Conservation (phyloP, 2,113 vertebrate genomes). For the Ciconia stormi region DNA sequence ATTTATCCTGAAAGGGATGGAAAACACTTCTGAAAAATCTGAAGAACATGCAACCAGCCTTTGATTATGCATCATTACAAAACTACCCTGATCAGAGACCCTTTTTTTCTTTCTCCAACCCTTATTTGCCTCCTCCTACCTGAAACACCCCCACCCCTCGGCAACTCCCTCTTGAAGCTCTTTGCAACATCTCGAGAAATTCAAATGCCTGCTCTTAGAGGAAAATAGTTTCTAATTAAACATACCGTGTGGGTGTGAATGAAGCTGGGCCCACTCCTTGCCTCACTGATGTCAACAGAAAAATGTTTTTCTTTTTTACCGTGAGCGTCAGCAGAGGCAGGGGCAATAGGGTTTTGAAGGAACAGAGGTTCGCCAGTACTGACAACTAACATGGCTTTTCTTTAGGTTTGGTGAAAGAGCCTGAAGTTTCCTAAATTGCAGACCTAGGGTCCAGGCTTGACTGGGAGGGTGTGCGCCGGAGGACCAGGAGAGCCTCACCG, state of each 20-base stretch:
- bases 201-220: constrained; percentile 45
- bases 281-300: constrained; percentile 38
- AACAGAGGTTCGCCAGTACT: neutral
- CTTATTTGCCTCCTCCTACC: constrained; percentile 46
- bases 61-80: constrained; percentile 35
- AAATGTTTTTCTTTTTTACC: constrained; percentile 5
- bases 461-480: fast-evolving
- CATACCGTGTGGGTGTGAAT: constrained; percentile 6
- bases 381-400: neutral
- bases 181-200: constrained; percentile 31
- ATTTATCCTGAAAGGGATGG: neutral
- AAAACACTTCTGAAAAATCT: neutral
- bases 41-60: constrained; percentile 1
- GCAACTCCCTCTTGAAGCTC: constrained; percentile 41
- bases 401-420: neutral
- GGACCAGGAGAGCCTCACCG: neutral
- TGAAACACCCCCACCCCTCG: constrained; percentile 14
- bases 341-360: neutral
- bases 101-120: neutral
- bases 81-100: neutral
- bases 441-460: neutral
- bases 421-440: neutral
- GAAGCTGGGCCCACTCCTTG: constrained; percentile 48
- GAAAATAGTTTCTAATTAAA: constrained; percentile 67
- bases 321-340: neutral